Conservation (phyloP, 2,888 invertebrate species). For the Idaea aversata region DNA sequence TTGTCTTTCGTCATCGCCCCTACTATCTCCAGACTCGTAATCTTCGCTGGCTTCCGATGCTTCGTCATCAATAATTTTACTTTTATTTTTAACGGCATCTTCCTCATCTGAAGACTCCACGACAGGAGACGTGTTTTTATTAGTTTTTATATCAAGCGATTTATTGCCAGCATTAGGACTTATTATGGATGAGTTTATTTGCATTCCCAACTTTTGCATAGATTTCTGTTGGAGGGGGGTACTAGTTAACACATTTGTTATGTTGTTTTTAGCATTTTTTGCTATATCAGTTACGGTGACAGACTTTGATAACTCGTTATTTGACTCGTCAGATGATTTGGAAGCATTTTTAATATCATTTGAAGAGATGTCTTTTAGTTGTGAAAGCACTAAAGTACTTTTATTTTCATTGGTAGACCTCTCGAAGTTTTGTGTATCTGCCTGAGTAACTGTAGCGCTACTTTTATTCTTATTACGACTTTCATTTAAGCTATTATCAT, state of each 20-base stretch:
- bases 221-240: slow-evolving; percentile 64
- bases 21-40: slow-evolving; percentile 73
- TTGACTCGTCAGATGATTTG: slow-evolving; percentile 39
- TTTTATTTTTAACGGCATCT: slow-evolving; percentile 33
- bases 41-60: slow-evolving; percentile 65
- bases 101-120: slow-evolving; percentile 30
- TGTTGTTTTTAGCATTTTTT: slow-evolving; percentile 31
- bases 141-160: slow-evolving; percentile 18
- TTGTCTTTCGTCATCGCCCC: slow-evolving; percentile 68
- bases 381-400: slow-evolving; percentile 59
- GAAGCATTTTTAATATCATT: slow-evolving; percentile 38
- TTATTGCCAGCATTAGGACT: slow-evolving; percentile 35
- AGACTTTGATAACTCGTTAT: slow-evolving; percentile 46
- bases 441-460: slow-evolving; percentile 34
- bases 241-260: slow-evolving; percentile 57
- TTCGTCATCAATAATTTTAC: slow-evolving; percentile 53
- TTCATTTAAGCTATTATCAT: slow-evolving; percentile 21
- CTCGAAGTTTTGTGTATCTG: slow-evolving; percentile 36
- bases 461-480: slow-evolving; percentile 37
- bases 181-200: slow-evolving; percentile 57
- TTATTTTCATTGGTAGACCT: slow-evolving; percentile 49
- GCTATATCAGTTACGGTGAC: slow-evolving; percentile 37
- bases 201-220: slow-evolving; percentile 44
- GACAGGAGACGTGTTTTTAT: slow-evolving; percentile 10
- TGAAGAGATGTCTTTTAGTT: slow-evolving; percentile 54